Percentiles rank a stretch among this genome's conserved stretches.
phyloP scores from a whole-genome alignment of 2,797 vertebrate species.

The Siniperca obscura region DNA sequence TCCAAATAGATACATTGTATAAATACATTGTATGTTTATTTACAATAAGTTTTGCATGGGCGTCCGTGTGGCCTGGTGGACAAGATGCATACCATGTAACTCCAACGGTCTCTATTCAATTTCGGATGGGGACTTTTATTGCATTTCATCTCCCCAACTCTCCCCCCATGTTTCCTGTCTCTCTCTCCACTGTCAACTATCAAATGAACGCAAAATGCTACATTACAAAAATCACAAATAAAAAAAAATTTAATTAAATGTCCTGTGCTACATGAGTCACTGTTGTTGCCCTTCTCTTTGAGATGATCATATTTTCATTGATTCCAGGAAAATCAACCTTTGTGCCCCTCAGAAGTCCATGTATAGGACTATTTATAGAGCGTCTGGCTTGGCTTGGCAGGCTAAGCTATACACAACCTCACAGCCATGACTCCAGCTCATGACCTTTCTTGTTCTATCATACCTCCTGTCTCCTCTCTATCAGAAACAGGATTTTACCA shows the following conservation, averaged over 20 bases:
- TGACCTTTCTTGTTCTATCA: constrained; percentile 8
- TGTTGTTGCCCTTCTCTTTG: constrained; percentile 32
- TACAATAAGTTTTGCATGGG: too few relatives aligned
- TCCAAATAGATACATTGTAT: too few relatives aligned
- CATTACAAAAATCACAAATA: neutral
- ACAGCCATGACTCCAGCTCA: neutral
- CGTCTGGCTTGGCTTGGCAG: constrained; percentile 6
- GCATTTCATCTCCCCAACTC: neutral
- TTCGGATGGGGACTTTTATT: neutral
- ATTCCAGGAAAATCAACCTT: constrained; percentile 54
- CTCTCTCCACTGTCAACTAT: neutral
- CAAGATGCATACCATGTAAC: neutral
- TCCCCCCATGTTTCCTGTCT: too few relatives aligned
- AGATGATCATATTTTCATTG: constrained; percentile 63
- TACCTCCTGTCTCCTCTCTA: neutral
- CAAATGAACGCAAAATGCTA: neutral
- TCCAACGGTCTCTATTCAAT: neutral
- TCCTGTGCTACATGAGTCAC: constrained; percentile 29
- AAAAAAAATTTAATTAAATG: constrained; percentile 26
- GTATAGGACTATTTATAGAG: constrained; percentile 46
- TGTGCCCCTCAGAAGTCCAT: constrained; percentile 18
- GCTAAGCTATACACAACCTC: neutral
- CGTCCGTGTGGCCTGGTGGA: neutral
- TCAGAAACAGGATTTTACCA: neutral
- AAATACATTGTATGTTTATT: too few relatives aligned